Conservation (phyloP, 2,797 vertebrate species). For the Clarias fuscus region DNA sequence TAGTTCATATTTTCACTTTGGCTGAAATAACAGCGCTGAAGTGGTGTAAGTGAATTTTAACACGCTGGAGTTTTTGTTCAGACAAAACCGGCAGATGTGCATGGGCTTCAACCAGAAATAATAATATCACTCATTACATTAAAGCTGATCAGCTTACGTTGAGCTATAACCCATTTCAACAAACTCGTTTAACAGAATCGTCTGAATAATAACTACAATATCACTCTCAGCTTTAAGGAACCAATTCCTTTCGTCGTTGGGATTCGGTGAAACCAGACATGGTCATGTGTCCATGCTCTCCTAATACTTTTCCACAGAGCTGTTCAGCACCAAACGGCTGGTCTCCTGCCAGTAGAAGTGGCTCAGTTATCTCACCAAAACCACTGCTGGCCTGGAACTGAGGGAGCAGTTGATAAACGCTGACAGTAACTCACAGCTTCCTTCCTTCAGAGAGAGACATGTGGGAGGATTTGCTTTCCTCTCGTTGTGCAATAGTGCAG, state of each 20-base stretch:
- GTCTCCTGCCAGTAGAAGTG: too few relatives aligned
- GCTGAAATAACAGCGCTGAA: too few relatives aligned
- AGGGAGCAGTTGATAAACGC: not conserved
- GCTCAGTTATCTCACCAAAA: not conserved
- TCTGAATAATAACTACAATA: not conserved
- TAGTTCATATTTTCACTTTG: too few relatives aligned
- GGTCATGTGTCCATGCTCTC: not conserved
- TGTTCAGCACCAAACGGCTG: not conserved
- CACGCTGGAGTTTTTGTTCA: too few relatives aligned
- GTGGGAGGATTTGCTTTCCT: not conserved
- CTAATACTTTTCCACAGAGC: not conserved
- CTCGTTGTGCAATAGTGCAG: not conserved
- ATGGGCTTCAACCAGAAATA: too few relatives aligned
- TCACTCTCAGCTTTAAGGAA: not conserved
- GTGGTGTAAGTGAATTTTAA: too few relatives aligned
- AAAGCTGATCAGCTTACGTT: too few relatives aligned
- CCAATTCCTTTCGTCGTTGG: not conserved
- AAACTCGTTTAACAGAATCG: not conserved
- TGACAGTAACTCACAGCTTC: constrained; percentile 22
- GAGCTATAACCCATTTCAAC: too few relatives aligned
- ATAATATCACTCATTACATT: too few relatives aligned
- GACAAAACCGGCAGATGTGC: too few relatives aligned
- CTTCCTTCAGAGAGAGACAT: not conserved
- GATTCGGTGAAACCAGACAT: not conserved
- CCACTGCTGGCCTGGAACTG: not conserved